Conservation (phyloP, 2,113 vertebrate species). For the Cynocephalus volans region DNA sequence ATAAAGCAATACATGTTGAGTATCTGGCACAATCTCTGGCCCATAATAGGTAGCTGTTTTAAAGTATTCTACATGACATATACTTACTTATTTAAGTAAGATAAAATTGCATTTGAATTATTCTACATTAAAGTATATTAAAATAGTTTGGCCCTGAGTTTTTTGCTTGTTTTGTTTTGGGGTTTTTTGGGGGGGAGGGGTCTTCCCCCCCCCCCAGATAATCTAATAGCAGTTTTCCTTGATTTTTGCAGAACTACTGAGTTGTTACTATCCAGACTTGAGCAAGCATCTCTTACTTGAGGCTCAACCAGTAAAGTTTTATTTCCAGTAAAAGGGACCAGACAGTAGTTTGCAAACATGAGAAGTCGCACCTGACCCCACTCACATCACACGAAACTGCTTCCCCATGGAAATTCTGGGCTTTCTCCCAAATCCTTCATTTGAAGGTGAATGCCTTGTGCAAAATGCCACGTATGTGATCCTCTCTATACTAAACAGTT, state of each 20-base stretch:
- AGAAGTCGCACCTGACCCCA: constrained; percentile 29
- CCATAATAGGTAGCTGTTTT: background rate
- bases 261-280: background rate
- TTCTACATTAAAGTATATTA: background rate
- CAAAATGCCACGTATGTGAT: constrained; percentile 49
- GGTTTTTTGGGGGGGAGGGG: background rate
- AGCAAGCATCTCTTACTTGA: constrained; percentile 20
- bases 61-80: background rate
- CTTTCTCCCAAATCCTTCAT: constrained; percentile 67
- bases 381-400: background rate
- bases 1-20: background rate
- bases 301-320: constrained; percentile 47
- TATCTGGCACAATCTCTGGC: background rate
- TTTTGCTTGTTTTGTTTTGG: background rate
- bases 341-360: constrained; percentile 44
- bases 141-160: background rate
- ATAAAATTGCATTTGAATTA: constrained; percentile 9
- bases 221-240: constrained; percentile 16
- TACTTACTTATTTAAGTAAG: background rate
- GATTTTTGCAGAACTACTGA: background rate
- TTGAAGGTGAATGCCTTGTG: constrained; percentile 67
- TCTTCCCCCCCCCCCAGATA: background rate
- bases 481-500: constrained; percentile 52
- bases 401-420: constrained; percentile 78
- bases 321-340: background rate